Conservation (phyloP, 2,113 vertebrate genomes). For the Crotalus viridis region DNA sequence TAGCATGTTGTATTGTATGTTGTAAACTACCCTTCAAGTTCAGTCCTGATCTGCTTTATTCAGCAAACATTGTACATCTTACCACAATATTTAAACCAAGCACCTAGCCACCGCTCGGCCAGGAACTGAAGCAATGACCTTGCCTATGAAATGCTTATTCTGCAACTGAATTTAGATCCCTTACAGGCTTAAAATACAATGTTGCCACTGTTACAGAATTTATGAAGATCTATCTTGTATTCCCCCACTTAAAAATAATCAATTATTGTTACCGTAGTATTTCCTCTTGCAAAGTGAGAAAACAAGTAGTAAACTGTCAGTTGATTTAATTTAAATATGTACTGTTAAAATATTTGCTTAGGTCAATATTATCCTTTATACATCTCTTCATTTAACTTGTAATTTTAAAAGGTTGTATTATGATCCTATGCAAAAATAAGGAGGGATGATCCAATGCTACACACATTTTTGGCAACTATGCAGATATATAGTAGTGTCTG, state of each 20-base stretch:
- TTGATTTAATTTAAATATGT: neutral
- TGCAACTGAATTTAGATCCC: neutral
- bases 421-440: neutral
- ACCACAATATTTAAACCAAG: neutral
- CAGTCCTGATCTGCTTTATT: neutral
- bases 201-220: neutral
- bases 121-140: neutral
- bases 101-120: neutral
- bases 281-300: neutral
- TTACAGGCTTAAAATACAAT: neutral
- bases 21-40: neutral
- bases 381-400: rapidly evolving
- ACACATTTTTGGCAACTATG: neutral
- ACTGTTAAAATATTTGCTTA: rapidly evolving
- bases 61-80: neutral
- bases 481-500: neutral
- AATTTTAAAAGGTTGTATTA: neutral
- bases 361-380: neutral
- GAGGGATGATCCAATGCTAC: neutral
- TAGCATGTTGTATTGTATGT: neutral
- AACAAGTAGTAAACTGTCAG: neutral
- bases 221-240: neutral
- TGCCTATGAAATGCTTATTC: neutral
- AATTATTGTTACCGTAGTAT: neutral
- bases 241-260: neutral